Conservation (phyloP, 2,888 invertebrate species). For the Pristionchus arcanus region DNA sequence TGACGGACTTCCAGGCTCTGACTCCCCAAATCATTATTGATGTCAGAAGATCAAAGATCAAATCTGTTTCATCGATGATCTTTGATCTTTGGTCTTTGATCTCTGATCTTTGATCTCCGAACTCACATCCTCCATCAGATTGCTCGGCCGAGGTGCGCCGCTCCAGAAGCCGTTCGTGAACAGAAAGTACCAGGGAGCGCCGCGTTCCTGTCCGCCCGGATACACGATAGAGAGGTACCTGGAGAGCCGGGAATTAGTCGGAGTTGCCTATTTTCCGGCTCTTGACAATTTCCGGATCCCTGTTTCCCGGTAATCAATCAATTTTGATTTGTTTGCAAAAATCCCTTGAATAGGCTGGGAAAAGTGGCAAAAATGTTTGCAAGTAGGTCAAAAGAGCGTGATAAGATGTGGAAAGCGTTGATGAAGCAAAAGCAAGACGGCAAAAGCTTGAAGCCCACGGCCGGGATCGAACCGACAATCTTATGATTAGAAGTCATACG, state of each 20-base stretch:
- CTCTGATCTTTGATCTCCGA: background rate
- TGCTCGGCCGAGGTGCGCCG: background rate
- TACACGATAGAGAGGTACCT: slow-evolving; percentile 26
- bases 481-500: slow-evolving; percentile 39
- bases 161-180: slow-evolving; percentile 31
- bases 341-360: no score
- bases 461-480: slow-evolving; percentile 45
- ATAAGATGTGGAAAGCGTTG: background rate
- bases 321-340: no score
- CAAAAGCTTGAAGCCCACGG: slow-evolving; percentile 28
- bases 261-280: background rate
- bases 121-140: slow-evolving; percentile 30
- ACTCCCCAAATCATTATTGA: background rate
- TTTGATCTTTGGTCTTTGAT: no score
- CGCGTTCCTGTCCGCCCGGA: slow-evolving; percentile 34
- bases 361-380: no score
- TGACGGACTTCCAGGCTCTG: background rate
- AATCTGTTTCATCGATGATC: no score
- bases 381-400: no score
- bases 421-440: background rate
- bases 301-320: no score
- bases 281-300: no score
- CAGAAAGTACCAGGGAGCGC: slow-evolving; percentile 44
- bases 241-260: no score
- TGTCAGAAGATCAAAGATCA: no score